Conservation (phyloP, 2,113 vertebrate genomes). For the Sorex araneus region DNA sequence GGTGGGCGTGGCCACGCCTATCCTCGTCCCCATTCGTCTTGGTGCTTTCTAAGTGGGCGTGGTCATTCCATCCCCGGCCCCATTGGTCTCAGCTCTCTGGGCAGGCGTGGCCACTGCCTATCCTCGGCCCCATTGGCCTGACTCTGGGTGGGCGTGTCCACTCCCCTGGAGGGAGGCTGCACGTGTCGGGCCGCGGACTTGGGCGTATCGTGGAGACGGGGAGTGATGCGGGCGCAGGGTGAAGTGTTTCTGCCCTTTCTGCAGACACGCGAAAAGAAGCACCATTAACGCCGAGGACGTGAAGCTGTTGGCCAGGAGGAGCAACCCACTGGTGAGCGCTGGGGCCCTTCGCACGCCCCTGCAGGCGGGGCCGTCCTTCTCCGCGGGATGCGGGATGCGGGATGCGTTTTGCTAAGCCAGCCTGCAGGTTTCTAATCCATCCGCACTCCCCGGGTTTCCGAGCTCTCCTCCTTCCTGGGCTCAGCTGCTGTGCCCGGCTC, state of each 20-base stretch:
- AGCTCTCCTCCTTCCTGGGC: constrained; percentile 62
- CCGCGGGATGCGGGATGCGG: constrained; percentile 55
- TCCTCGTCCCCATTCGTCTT: too few species aligned
- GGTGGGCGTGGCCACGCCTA: too few species aligned
- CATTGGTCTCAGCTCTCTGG: too few species aligned
- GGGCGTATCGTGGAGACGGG: too few species aligned
- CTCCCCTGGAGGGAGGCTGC: too few species aligned
- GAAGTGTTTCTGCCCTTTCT: constrained; percentile 55
- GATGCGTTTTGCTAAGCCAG: constrained; percentile 70
- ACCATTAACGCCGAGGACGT: constrained; percentile 94
- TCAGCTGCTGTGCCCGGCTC: neutral
- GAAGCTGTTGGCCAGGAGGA: constrained; percentile 94
- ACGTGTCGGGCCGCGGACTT: too few species aligned
- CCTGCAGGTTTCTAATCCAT: constrained; percentile 71
- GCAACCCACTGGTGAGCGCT: constrained; percentile 93
- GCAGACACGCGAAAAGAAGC: constrained; percentile 95
- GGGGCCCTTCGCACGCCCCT: constrained; percentile 55
- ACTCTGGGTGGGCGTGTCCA: too few species aligned
- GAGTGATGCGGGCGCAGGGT: constrained; percentile 1
- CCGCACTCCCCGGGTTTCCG: constrained; percentile 66
- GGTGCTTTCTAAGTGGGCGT: too few species aligned
- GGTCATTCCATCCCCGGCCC: too few species aligned
- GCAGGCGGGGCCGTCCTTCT: constrained; percentile 69
- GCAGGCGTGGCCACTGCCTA: too few species aligned
- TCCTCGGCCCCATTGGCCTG: too few species aligned